These are phyloP conservation scores for Ctenodactylus gundi DNA, from an alignment of 2,113 vertebrate genomes.

Conservation along the genomic window DNA sequence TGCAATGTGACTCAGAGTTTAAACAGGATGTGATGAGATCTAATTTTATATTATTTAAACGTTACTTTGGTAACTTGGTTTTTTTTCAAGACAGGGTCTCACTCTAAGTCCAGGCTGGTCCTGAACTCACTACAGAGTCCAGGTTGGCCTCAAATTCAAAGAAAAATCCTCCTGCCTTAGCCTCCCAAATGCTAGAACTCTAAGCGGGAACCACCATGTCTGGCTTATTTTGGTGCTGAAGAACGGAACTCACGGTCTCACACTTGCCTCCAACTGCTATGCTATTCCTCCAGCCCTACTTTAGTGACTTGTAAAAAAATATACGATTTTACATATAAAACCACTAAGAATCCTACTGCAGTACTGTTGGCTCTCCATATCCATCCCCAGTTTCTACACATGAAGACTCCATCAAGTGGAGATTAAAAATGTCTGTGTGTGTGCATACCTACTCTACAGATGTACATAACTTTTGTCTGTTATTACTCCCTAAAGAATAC, in stretches of 20 bases:
- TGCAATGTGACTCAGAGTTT: background rate
- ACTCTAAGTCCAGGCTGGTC: too few relatives aligned
- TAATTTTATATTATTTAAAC: conserved; percentile 15
- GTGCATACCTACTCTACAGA: background rate
- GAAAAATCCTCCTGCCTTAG: too few relatives aligned
- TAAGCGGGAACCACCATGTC: too few relatives aligned
- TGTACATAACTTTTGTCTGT: background rate
- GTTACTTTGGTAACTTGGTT: background rate
- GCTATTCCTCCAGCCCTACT: too few relatives aligned
- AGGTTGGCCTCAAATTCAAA: too few relatives aligned
- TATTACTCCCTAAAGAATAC: background rate
- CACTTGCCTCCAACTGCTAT: too few relatives aligned
- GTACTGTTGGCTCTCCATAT: background rate
- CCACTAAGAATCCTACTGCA: background rate
- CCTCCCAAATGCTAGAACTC: too few relatives aligned
- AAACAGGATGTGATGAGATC: background rate
- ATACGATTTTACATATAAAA: background rate
- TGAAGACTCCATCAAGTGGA: background rate
- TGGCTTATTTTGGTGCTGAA: too few relatives aligned
- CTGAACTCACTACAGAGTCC: too few relatives aligned
- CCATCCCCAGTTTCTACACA: background rate
- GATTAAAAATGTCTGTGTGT: background rate
- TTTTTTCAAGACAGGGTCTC: too few relatives aligned
- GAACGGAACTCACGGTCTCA: too few relatives aligned
- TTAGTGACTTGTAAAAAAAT: background rate